Evolutionary conservation across 64 coral and sea anemone species (phyloP).

Genomic region (Stylophora pistillata): DNA sequence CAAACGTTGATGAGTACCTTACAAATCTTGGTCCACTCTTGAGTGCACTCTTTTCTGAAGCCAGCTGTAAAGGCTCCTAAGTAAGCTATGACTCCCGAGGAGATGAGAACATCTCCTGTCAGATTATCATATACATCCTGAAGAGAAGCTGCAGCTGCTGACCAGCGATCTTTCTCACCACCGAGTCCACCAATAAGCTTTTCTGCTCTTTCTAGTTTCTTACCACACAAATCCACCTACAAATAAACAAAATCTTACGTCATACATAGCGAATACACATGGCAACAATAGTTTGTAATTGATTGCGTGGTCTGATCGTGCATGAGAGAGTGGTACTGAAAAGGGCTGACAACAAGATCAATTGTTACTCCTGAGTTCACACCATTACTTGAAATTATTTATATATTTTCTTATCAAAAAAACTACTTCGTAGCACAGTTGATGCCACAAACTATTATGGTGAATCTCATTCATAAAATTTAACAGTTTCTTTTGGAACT

Average conservation of each 20-base stretch:
- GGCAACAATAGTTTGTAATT: not conserved
- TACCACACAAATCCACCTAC: constrained; percentile 95
- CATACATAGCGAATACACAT: not conserved
- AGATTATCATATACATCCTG: constrained; percentile 96
- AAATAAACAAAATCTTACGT: not conserved
- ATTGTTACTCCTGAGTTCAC: too few species aligned
- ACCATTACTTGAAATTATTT: too few species aligned
- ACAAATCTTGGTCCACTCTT: constrained; percentile 96
- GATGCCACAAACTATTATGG: too few species aligned
- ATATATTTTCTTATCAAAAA: too few species aligned
- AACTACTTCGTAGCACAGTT: too few species aligned
- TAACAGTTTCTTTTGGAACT: too few species aligned
- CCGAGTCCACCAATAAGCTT: constrained; percentile 97
- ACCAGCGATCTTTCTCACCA: constrained; percentile 99
- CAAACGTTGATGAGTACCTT: constrained; percentile 48
- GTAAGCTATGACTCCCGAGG: constrained; percentile 98
- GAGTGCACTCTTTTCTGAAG: constrained; percentile 89
- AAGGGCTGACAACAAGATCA: too few species aligned
- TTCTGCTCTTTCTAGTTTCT: constrained; percentile 94
- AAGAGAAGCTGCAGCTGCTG: constrained; percentile 78
- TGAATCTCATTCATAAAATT: too few species aligned
- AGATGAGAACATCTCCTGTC: constrained; percentile 97
- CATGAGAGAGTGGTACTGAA: too few species aligned
- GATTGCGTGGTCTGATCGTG: too few species aligned
- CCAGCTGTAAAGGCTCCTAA: constrained; percentile 97